A percentile compares a stretch with the other conserved stretches of the same genome.
Evolutionary conservation across 1,140 invertebrate genomes (phyloP).

Genomic region (Colletes gigas): DNA sequence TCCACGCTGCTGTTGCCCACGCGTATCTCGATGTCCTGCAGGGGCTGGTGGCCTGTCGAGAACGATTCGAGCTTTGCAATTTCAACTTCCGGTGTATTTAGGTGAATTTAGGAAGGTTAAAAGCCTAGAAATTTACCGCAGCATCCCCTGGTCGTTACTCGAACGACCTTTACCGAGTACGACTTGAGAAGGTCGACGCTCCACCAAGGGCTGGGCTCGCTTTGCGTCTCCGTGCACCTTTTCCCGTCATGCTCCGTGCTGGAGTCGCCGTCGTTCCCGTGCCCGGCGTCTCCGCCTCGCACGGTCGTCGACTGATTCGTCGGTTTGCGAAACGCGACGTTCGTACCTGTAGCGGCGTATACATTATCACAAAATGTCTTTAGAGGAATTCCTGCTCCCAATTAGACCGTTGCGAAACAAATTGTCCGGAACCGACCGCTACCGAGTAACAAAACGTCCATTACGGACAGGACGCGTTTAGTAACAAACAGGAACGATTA

Average conservation of each 20-base stretch:
- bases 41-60: slow-evolving; percentile 89
- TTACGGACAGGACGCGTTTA: slow-evolving; percentile 40
- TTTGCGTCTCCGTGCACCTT: slow-evolving; percentile 93
- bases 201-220: slow-evolving; percentile 95
- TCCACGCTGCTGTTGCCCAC: slow-evolving; percentile 94
- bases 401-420: neutral
- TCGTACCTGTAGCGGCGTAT: slow-evolving; percentile 84
- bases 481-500: slow-evolving; percentile 43
- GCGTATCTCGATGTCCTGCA: slow-evolving; percentile 94
- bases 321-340: slow-evolving; percentile 92
- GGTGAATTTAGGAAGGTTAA: too few species aligned
- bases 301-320: slow-evolving; percentile 94
- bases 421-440: neutral
- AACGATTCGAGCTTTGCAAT: neutral
- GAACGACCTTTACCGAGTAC: slow-evolving; percentile 91
- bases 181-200: slow-evolving; percentile 91
- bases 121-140: slow-evolving; percentile 83
- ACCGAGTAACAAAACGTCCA: slow-evolving; percentile 19
- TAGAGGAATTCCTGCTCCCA: neutral
- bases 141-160: slow-evolving; percentile 92
- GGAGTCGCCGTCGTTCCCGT: slow-evolving; percentile 92
- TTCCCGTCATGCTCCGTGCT: slow-evolving; percentile 92
- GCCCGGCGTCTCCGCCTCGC: slow-evolving; percentile 88
- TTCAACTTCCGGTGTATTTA: neutral
- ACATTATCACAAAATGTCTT: neutral